Evolutionary conservation across 2,888 invertebrate species (phyloP).

Genomic region (Rhingia rostrata): DNA sequence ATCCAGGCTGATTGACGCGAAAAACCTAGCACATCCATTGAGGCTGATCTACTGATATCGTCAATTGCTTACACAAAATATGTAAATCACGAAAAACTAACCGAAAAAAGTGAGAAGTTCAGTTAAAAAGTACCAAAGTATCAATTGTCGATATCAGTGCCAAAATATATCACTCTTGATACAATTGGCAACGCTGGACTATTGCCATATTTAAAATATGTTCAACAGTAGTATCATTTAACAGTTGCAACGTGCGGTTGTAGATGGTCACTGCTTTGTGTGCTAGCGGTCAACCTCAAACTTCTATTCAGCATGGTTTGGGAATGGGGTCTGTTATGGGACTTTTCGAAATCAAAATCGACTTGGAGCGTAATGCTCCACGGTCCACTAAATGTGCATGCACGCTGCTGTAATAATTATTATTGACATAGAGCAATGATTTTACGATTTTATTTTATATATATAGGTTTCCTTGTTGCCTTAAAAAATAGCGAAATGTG

Average conservation of each 20-base stretch:
- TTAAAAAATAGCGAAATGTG: not conserved
- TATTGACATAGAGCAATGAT: conserved; percentile 55
- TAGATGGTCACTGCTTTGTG: conserved; percentile 15
- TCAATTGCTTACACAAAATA: no score
- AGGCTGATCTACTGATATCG: no score
- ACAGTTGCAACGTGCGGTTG: conserved; percentile 18
- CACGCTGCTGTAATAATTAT: conserved; percentile 55
- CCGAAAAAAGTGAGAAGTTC: no score
- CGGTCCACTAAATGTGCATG: conserved; percentile 9
- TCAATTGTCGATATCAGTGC: no score
- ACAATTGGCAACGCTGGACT: no score
- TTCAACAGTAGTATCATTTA: conserved; percentile 13
- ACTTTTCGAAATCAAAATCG: conserved; percentile 32
- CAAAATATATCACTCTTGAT: no score
- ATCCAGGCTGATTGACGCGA: no score
- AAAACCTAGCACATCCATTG: no score
- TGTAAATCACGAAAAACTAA: no score
- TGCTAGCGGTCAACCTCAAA: conserved; percentile 56
- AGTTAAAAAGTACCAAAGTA: no score
- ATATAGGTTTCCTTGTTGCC: conserved; percentile 8
- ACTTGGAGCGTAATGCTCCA: conserved; percentile 18
- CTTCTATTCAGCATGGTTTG: conserved; percentile 20
- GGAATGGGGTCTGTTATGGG: conserved; percentile 3
- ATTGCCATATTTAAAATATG: conserved; percentile 51
- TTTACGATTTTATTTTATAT: conserved; percentile 32